Percentiles rank a stretch among this genome's conserved stretches.
phyloP scores from a whole-genome alignment of 2,888 invertebrate genomes.

The Gryllus longicercus region DNA sequence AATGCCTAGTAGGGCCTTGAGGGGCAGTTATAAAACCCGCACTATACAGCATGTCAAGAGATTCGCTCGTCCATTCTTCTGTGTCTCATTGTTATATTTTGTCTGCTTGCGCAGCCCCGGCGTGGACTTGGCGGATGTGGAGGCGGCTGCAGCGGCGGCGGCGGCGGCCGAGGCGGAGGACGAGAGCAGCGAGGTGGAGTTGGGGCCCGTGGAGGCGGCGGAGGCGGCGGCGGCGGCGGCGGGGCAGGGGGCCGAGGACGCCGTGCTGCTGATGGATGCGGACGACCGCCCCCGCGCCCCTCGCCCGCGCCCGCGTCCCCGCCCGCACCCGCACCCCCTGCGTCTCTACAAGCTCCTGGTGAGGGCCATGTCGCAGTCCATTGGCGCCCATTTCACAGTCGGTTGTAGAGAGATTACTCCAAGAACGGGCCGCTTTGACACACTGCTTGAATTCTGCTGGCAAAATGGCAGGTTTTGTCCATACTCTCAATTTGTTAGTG shows the following conservation, averaged over 20 bases:
- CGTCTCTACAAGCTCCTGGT: constrained; percentile 41
- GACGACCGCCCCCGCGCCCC: constrained; percentile 36
- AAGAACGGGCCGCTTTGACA: too few species aligned
- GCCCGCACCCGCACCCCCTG: constrained; percentile 37
- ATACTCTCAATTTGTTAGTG: too few species aligned
- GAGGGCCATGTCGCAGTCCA: constrained; percentile 22
- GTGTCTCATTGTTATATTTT: too few species aligned
- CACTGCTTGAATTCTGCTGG: too few species aligned
- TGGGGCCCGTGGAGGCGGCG: not conserved
- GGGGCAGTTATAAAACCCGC: too few species aligned
- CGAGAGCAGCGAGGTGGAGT: not conserved
- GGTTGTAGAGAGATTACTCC: not conserved
- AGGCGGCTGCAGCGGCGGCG: not conserved
- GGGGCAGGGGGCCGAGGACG: constrained; percentile 33
- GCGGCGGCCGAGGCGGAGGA: not conserved
- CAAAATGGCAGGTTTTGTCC: too few species aligned
- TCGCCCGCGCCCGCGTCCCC: constrained; percentile 33
- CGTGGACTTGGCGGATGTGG: not conserved
- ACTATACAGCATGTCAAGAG: too few species aligned
- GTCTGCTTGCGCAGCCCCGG: not conserved
- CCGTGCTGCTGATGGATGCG: constrained; percentile 38
- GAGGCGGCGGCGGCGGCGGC: not conserved
- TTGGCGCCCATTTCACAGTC: not conserved
- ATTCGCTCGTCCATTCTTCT: too few species aligned
- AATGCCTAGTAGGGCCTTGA: too few species aligned